Base-by-base conservation (phyloP, 2,113 vertebrate species). In the Ammodytes marinus region DNA sequence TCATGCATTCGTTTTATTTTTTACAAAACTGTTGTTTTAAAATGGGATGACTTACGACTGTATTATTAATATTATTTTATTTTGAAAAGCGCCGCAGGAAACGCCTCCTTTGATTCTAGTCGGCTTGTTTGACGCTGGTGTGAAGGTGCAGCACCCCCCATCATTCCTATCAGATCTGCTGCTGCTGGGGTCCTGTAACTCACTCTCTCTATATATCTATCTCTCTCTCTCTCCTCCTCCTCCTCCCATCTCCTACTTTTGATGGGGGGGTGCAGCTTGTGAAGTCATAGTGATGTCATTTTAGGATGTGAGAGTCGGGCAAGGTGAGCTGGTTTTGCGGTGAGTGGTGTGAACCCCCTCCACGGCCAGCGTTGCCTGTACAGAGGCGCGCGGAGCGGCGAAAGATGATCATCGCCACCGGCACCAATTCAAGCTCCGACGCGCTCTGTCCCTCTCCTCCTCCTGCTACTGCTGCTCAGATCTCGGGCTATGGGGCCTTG, bases 261-360 rank as follows among this genome's bases (percentile, higher is more conserved):
- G 90, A 93, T 85, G 90, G 91, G 83, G 80, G 82, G 80, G 79
- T 65, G 88, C 86, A 87, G 95, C 95, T 27, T 89, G 79, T 92
- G 92, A 91, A 92, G 95, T 97, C 96, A 96, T 95, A 93, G 95
- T 96, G 96, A 96, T 96, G 97, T 96, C 92, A 96, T 86, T 91
- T 79, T 84, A 85, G 92, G 95, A 95, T 95, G 95, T 91, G 95
- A 93, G 93, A 85, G 69, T 92, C 78, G 54, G 77, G 93, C 92
- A 92, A 93, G 89, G 95, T 96, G 96, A 96, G 95, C 95, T 95
- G 95, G 94, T 92, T 93, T 94, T 93, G 95, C 94, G 77, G 88
- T 91, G 94, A 94, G 95, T 95, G 90, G 92, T 92, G 69, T 67
- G 80, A 27, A 27, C 83, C 73, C 85, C 90, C 91, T 91, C 92